A percentile compares a stretch with the other conserved stretches of the same genome.
phyloP scores from a whole-genome alignment of 1,140 invertebrate species.

The Cydia fagiglandana region DNA sequence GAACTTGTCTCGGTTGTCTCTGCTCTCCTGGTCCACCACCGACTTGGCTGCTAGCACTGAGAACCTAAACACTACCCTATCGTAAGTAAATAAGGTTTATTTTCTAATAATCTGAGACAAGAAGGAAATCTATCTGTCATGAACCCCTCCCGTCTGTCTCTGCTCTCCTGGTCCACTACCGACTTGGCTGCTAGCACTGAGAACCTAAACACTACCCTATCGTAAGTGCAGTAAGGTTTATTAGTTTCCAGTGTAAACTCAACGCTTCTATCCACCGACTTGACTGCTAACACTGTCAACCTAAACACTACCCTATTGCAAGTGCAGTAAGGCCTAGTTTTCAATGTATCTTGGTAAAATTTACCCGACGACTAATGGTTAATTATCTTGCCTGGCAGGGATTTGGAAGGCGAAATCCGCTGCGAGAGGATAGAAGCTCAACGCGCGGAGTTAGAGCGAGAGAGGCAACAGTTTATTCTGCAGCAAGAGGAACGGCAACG shows the following conservation, averaged over 20 bases:
- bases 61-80: constrained; percentile 79
- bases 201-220: constrained; percentile 79
- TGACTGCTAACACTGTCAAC: too few relatives aligned
- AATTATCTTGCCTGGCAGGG: constrained; percentile 49
- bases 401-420: constrained; percentile 75
- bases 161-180: constrained; percentile 90
- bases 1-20: constrained; percentile 89
- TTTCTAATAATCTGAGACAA: constrained; percentile 80
- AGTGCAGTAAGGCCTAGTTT: too few relatives aligned
- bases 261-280: neutral
- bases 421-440: constrained; percentile 78
- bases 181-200: constrained; percentile 89
- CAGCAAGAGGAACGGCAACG: constrained; percentile 72
- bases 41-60: constrained; percentile 89
- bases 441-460: constrained; percentile 76
- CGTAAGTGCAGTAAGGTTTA: constrained; percentile 46
- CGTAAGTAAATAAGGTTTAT: constrained; percentile 8
- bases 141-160: constrained; percentile 89
- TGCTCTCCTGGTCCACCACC: constrained; percentile 90
- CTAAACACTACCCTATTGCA: neutral
- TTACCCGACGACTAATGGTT: neutral
- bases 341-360: neutral
- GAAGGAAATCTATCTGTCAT: constrained; percentile 83
- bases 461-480: constrained; percentile 74
- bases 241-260: neutral